Evolutionary conservation across 2,113 vertebrate genomes (phyloP), one percentile per base, ranked within the genome.

Genomic region (Mirza zaza): DNA sequence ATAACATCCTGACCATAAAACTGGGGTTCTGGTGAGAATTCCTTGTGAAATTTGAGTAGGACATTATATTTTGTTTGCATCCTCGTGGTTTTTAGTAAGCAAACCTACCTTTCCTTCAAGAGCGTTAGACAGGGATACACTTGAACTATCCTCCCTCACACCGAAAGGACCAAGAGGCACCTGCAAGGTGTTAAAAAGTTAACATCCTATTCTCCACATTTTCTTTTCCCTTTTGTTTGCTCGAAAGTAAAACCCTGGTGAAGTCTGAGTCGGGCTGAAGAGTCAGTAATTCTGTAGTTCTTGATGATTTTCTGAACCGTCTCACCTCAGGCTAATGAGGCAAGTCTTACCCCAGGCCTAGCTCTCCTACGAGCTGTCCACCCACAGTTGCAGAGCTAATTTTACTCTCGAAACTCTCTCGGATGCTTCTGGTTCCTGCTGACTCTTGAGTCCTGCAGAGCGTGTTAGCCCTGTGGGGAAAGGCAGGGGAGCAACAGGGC

Each of bases 301-400:
- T 48, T 70, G 91, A 82, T 80, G 57, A 32, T 61, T 93, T 76
- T 80, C 68, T 27, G n/a, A 91, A 80, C 73, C 14, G 9, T 63
- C 79, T 71, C 65, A 96, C 86, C 94, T 91, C 36, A 13, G 65
- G 83, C 91, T 94, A 57, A 93, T 65, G 91, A 96, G 90, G 29
- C 73, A 80, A 52, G 59, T 71, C 70, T 95, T 93, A 87, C 45
- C 88, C 17, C 12, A 45, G 68, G 25, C 48, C 63, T 87, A 45
- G n/a, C 50, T 88, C 52, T 84, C 36, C 52, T 20, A 20, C 73
- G 42, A 70, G 50, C 94, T 93, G 79, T 96, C 92, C 75, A 89
- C 93, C 93, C 90, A 97, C 86, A 75, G 42, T 36, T 79, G 77
- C 86, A 36, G 65, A 90, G 87, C 89, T 97, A 55, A 93, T 93